Evolutionary conservation across 92 coral and sea anemone species (phyloP).

Genomic region (Muricea muricata): DNA sequence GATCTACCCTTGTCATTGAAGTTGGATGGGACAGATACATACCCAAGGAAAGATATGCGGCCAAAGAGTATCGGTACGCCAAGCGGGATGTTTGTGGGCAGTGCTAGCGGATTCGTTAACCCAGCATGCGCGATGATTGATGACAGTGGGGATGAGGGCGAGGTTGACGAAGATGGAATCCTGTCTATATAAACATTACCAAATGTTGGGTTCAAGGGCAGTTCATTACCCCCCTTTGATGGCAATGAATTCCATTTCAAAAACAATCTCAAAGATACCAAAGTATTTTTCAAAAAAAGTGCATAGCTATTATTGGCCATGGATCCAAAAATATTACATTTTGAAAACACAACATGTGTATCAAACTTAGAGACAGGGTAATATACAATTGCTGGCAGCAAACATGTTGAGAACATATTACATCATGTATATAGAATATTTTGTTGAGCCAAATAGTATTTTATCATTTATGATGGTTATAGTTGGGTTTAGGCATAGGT

Average conservation of each 20-base stretch:
- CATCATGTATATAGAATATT: too few species aligned
- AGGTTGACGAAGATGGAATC: conserved; percentile 93
- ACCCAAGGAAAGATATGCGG: conserved; percentile 27
- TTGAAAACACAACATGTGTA: too few species aligned
- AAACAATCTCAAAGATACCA: too few species aligned
- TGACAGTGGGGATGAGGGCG: conserved; percentile 92
- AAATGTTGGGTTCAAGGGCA: background rate
- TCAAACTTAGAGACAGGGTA: too few species aligned
- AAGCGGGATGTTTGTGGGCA: conserved; percentile 22
- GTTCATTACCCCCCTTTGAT: background rate
- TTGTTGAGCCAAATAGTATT: too few species aligned
- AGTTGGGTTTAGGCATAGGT: too few species aligned
- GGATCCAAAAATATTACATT: too few species aligned
- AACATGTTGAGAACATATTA: too few species aligned
- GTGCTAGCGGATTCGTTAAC: conserved; percentile 29
- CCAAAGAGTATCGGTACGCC: conserved; percentile 30
- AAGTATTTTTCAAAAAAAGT: too few species aligned
- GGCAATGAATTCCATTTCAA: background rate
- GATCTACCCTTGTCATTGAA: conserved; percentile 15
- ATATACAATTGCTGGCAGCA: too few species aligned
- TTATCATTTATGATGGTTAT: too few species aligned
- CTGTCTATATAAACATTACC: conserved; percentile 79
- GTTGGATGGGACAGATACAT: conserved; percentile 59
- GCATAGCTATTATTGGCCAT: too few species aligned
- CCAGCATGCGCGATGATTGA: conserved; percentile 31